Evolutionary conservation across 2,888 invertebrate genomes (phyloP), one percentile per base, ranked within the genome.

Genomic region (Acutogordius australiensis): DNA sequence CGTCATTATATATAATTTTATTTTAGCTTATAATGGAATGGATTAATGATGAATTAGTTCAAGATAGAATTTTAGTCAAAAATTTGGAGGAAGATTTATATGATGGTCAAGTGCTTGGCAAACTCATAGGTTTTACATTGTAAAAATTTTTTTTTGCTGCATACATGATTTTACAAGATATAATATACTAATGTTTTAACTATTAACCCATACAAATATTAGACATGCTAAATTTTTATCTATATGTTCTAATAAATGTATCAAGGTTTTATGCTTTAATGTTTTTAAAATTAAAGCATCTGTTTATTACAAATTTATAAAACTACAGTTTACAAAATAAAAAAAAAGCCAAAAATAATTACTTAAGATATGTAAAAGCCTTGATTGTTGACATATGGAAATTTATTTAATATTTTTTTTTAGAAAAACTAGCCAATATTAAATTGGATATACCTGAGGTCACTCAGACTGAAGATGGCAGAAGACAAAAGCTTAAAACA

Each of bases 31-130:
- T 99, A 59, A 81, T 90, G 65, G 88, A 91, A 66, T 97, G 97
- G 97, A 84, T 99, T 61, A 97, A 97, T 71, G 90, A 94, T 74
- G 94, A 90, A 71, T 74, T 99, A 61, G 90, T 91, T 0, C 79
- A 82, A 64, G 86, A 94, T 67, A 77, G 97, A 67, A 97, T 97
- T 63, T 90, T 97, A 66, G 91, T 97, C 0, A 85, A 91, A 72
- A 81, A 87, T 63, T 80, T 97, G 57, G 84, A 84, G 65, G 90
- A 94, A 71, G 94, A 97, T 74, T 76, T 97, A 64, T 97, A 88
- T 72, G 94, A 97, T 76, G 94, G 94, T 0, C 91, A 94, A 75
- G 81, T 80, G 63, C 30, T 57, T 8, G 58, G 58, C 4, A 57
- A 57, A 23, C 8, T 57, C 4, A 57, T 57, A 18, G 58, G 58